phyloP scores from a whole-genome alignment of 2,113 vertebrate species.

The Puffinus mauretanicus region DNA sequence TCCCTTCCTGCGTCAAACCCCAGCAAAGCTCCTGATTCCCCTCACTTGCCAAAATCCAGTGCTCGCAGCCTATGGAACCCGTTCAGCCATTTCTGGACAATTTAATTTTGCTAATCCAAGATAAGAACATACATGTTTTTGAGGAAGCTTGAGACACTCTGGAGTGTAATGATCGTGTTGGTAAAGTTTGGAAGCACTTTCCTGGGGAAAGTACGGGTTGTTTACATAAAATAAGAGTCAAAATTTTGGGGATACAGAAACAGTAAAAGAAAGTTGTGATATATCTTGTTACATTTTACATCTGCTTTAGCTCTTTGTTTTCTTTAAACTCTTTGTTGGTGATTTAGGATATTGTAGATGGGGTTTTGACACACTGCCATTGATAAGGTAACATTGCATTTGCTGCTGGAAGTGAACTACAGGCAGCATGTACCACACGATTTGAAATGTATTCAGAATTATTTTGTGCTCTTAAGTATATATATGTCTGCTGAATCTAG shows the following conservation, averaged over 20 bases:
- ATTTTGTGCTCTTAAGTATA: constrained; percentile 2
- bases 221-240: not conserved
- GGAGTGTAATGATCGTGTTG: not conserved
- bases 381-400: not conserved
- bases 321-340: not conserved
- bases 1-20: not conserved
- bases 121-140: not conserved
- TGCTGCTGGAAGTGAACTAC: constrained; percentile 21
- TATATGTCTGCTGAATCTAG: not conserved
- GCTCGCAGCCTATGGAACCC: rapidly evolving
- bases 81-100: not conserved
- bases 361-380: constrained; percentile 9
- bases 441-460: constrained; percentile 45
- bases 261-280: not conserved
- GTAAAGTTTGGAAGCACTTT: not conserved
- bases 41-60: not conserved
- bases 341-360: not conserved
- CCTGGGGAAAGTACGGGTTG: rapidly evolving
- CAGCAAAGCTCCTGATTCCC: not conserved
- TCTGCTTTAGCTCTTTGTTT: constrained; percentile 27
- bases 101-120: not conserved
- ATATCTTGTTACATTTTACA: not conserved
- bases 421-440: not conserved
- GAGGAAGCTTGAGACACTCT: not conserved
- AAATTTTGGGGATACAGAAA: not conserved